A percentile compares a stretch with the other conserved stretches of the same genome.
Conservation (phyloP, 2,797 vertebrate genomes). For the Glyptemys insculpta region DNA sequence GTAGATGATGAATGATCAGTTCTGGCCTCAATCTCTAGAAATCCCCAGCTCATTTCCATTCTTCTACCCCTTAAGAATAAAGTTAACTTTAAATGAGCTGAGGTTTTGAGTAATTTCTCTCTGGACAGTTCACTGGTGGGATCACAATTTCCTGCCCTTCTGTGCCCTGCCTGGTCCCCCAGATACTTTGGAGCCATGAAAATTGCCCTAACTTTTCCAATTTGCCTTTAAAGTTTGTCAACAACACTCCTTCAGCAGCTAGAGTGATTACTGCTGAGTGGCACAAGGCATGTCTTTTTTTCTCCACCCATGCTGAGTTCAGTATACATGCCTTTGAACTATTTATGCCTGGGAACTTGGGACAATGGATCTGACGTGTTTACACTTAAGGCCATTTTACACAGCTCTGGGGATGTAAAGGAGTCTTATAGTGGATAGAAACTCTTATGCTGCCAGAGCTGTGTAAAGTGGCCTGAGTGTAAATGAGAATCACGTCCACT, state of each 20-base stretch:
- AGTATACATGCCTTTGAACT: background rate
- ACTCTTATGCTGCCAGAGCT: background rate
- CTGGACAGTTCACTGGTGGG: background rate
- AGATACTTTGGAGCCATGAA: background rate
- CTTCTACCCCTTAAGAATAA: background rate
- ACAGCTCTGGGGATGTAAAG: background rate
- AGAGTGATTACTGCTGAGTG: background rate
- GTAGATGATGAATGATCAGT: background rate
- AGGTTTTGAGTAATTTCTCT: background rate
- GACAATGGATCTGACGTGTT: background rate
- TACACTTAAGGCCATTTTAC: background rate
- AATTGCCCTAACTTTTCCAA: rapidly evolving
- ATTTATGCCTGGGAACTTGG: background rate
- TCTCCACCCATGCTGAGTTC: background rate
- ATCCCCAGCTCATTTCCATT: background rate
- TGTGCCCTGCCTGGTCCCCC: background rate
- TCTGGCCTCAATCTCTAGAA: no score
- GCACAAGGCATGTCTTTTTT: background rate
- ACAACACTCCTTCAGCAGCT: background rate
- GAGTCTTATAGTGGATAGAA: background rate
- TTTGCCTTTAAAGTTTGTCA: background rate
- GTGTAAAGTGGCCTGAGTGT: background rate
- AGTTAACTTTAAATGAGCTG: background rate
- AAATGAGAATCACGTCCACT: background rate
- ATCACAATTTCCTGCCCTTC: background rate